Percentiles rank a stretch among this genome's conserved stretches.
Evolutionary conservation across 2,113 vertebrate species (phyloP).

Genomic region (Clupea harengus): DNA sequence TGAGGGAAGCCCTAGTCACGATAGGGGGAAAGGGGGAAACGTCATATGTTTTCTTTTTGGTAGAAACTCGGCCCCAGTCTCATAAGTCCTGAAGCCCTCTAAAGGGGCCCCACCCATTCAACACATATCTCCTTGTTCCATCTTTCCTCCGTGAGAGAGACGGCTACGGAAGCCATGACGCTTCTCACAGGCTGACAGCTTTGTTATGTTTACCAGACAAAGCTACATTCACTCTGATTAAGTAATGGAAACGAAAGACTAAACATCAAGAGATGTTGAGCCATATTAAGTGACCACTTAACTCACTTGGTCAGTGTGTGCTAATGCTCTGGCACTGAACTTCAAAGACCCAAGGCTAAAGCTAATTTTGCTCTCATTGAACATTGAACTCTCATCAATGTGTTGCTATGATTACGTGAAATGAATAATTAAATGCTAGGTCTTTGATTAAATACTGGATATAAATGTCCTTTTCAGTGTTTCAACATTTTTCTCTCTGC

Average conservation of each 20-base stretch:
- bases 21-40: background rate
- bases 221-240: background rate
- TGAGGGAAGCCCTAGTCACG: background rate
- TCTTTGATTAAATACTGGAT: background rate
- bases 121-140: background rate
- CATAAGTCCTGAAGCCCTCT: background rate
- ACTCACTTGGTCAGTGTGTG: background rate
- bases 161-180: background rate
- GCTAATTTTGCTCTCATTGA: background rate
- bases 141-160: background rate
- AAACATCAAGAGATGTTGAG: background rate
- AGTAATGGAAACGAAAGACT: background rate
- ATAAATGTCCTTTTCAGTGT: too few species aligned
- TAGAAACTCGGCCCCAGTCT: background rate
- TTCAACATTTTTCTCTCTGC: background rate
- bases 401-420: background rate
- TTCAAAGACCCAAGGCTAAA: background rate
- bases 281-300: background rate
- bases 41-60: background rate
- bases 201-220: background rate
- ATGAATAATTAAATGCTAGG: background rate
- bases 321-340: background rate
- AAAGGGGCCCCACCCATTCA: background rate
- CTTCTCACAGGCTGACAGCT: background rate
- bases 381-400: background rate